Evolutionary conservation across 2,888 invertebrate species (phyloP).

Genomic region (Drosophila helvetica): DNA sequence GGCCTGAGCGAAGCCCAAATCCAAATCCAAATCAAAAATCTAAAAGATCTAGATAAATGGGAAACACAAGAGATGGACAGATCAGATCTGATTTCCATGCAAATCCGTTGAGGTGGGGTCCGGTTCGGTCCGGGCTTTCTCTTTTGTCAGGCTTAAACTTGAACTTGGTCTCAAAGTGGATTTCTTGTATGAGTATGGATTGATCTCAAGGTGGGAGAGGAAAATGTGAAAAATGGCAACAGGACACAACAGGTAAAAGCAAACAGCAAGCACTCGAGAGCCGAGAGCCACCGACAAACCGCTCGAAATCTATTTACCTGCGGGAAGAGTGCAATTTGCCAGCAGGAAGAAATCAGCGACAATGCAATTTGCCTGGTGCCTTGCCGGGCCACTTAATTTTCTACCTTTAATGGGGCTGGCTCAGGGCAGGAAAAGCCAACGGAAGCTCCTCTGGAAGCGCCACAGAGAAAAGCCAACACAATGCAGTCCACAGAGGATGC

Average conservation of each 20-base stretch:
- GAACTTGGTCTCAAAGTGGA: conserved; percentile 43
- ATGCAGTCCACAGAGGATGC: conserved; percentile 11
- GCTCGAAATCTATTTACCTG: conserved; percentile 57
- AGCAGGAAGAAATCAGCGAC: conserved; percentile 59
- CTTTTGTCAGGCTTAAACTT: conserved; percentile 13
- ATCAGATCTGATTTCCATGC: not conserved
- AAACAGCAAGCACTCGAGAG: too few relatives aligned
- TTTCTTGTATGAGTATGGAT: conserved; percentile 15
- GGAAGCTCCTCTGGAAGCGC: conserved; percentile 24
- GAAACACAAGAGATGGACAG: not conserved
- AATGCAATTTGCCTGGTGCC: conserved; percentile 57
- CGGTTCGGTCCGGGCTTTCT: not conserved
- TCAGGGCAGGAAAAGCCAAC: conserved; percentile 50
- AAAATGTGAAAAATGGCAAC: not conserved
- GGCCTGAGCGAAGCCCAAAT: conserved; percentile 6
- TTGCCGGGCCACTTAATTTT: conserved; percentile 49
- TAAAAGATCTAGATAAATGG: not conserved
- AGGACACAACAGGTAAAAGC: not conserved
- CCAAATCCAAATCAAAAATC: not conserved
- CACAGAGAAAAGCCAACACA: conserved; percentile 32
- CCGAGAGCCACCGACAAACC: conserved; percentile 21
- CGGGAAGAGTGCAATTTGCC: conserved; percentile 70
- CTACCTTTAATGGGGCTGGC: conserved; percentile 41
- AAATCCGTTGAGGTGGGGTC: not conserved
- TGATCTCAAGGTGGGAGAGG: conserved; percentile 28